Conservation (phyloP, 2,888 invertebrate species). For the Ptychoptera contaminata region DNA sequence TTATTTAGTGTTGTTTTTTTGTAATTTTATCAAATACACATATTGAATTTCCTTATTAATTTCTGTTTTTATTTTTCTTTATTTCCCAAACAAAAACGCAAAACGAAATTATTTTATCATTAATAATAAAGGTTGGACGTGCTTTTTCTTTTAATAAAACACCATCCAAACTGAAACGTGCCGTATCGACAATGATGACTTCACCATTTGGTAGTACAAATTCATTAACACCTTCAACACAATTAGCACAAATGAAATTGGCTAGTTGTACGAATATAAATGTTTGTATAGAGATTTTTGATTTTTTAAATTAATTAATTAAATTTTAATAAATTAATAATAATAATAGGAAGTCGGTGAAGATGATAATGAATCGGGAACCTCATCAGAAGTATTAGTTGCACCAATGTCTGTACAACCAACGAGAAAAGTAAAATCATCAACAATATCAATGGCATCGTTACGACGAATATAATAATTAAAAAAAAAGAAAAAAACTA, state of each 20-base stretch:
- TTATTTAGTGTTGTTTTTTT: neutral
- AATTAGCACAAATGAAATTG: constrained; percentile 70
- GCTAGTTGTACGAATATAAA: constrained; percentile 77
- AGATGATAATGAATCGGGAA: constrained; percentile 24
- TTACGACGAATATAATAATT: constrained; percentile 35
- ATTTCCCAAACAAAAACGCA: neutral
- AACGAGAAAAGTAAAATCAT: constrained; percentile 58
- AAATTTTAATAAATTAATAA: neutral
- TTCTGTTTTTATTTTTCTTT: neutral
- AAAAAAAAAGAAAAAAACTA: no score
- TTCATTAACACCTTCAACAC: constrained; percentile 67
- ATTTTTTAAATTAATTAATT: neutral
- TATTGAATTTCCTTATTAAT: constrained; percentile 1
- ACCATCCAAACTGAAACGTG: constrained; percentile 81
- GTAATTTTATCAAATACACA: neutral
- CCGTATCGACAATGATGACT: constrained; percentile 88
- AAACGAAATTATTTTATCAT: neutral
- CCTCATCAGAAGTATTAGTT: constrained; percentile 41
- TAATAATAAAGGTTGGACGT: constrained; percentile 51
- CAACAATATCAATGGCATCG: constrained; percentile 46
- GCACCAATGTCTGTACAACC: constrained; percentile 76
- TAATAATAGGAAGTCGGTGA: constrained; percentile 53
- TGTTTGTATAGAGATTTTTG: constrained; percentile 36
- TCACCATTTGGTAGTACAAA: constrained; percentile 76
- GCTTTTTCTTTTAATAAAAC: constrained; percentile 94